These are phyloP conservation scores for Vicugna pacos DNA, from an alignment of 2,113 vertebrate species.

Conservation along the genomic window DNA sequence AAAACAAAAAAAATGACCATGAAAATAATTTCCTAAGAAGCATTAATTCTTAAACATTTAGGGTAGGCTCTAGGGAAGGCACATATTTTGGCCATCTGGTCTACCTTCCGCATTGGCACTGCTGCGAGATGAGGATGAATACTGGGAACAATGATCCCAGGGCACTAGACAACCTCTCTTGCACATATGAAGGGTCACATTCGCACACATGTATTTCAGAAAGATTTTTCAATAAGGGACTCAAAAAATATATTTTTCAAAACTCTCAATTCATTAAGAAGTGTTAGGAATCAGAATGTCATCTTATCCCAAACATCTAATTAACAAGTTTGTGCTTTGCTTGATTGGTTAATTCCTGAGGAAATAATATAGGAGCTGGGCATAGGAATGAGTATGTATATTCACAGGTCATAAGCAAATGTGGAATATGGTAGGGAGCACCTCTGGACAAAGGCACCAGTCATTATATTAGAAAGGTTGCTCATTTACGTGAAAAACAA, in stretches of 20 bases:
- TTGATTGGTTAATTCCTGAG: neutral
- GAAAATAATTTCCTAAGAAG: neutral
- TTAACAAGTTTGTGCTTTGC: slow-evolving; percentile 14
- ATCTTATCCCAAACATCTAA: slow-evolving; percentile 8
- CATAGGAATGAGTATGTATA: neutral
- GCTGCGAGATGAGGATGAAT: neutral
- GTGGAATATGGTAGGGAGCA: neutral
- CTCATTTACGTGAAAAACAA: neutral
- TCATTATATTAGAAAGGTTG: slow-evolving; percentile 57
- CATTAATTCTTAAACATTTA: neutral
- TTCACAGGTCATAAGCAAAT: slow-evolving; percentile 23
- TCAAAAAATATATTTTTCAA: neutral
- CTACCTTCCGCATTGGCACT: neutral
- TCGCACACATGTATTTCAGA: neutral
- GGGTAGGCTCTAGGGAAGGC: neutral
- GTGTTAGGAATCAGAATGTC: slow-evolving; percentile 6
- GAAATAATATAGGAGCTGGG: neutral
- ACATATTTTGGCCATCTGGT: slow-evolving; percentile 54
- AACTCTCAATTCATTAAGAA: neutral
- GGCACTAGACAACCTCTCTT: neutral
- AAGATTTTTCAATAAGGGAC: slow-evolving; percentile 33
- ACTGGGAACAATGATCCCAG: neutral
- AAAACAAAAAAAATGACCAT: neutral
- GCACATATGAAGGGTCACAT: neutral
- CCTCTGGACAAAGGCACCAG: neutral